Percentiles rank a stretch among this genome's conserved stretches.
These are phyloP conservation scores for Pteria penguin DNA, from an alignment of 2,888 invertebrate species.

Conservation along the genomic window DNA sequence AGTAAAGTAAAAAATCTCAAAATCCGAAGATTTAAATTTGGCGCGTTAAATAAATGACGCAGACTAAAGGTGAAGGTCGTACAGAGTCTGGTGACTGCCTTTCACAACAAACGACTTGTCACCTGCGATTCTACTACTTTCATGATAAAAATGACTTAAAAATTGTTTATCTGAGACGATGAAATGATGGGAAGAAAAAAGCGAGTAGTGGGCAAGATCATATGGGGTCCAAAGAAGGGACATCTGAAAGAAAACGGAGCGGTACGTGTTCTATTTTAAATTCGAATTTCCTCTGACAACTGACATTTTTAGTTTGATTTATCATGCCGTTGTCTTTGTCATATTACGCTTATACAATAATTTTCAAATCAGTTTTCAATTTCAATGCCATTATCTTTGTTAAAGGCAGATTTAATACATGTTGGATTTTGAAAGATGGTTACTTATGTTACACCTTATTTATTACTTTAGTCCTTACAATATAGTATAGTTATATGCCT, in stretches of 20 bases:
- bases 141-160: not conserved
- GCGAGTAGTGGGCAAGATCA: constrained; percentile 59
- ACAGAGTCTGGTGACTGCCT: not conserved
- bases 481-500: too few species aligned
- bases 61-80: constrained; percentile 17
- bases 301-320: not conserved
- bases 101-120: not conserved
- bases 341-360: too few species aligned
- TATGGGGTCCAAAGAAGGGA: constrained; percentile 60
- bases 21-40: not conserved
- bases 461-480: too few species aligned
- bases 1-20: too few species aligned
- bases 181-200: constrained; percentile 47
- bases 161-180: not conserved
- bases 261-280: constrained; percentile 34
- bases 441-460: too few species aligned
- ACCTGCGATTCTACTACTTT: not conserved
- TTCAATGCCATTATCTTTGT: too few species aligned
- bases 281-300: not conserved
- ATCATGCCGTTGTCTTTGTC: not conserved
- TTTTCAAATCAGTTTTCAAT: too few species aligned
- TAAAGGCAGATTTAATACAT: too few species aligned
- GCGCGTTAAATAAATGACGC: not conserved
- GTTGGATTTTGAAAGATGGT: too few species aligned
- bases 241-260: constrained; percentile 61